Evolutionary conservation across 2,797 vertebrate species (phyloP).

Genomic region (Coccyzus lansbergi): DNA sequence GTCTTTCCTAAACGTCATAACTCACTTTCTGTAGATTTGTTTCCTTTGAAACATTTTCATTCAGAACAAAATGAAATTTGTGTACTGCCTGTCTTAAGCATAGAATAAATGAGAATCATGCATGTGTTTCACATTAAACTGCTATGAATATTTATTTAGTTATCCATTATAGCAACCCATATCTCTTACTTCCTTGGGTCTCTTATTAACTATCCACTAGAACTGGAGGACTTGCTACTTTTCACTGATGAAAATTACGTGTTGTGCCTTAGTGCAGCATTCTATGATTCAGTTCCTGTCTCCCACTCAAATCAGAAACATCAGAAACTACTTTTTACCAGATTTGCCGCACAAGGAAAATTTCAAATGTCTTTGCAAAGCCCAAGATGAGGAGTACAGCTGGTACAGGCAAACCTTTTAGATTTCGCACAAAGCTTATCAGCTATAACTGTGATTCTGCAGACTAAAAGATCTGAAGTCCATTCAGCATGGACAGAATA

Average conservation of each 20-base stretch:
- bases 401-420: slow-evolving; percentile 9
- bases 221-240: slow-evolving; percentile 20
- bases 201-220: slow-evolving; percentile 23
- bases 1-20: neutral
- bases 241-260: slow-evolving; percentile 30
- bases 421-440: slow-evolving; percentile 40
- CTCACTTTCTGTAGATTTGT: neutral
- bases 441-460: neutral
- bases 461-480: slow-evolving; percentile 21
- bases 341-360: neutral
- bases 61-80: neutral
- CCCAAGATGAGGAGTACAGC: slow-evolving; percentile 14
- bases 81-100: neutral
- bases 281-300: slow-evolving; percentile 39
- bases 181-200: slow-evolving; percentile 8
- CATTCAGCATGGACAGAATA: slow-evolving; percentile 13
- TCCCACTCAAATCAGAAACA: slow-evolving; percentile 55
- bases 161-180: slow-evolving; percentile 19
- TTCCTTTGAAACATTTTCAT: neutral
- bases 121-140: slow-evolving; percentile 44
- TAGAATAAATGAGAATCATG: slow-evolving; percentile 17
- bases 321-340: slow-evolving; percentile 31
- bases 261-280: slow-evolving; percentile 14
- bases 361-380: slow-evolving; percentile 15
- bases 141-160: slow-evolving; percentile 28